Percentiles rank a stretch among this genome's conserved stretches.
Evolutionary conservation across 2,113 vertebrate genomes (phyloP).

Genomic region (Orcinus orca): DNA sequence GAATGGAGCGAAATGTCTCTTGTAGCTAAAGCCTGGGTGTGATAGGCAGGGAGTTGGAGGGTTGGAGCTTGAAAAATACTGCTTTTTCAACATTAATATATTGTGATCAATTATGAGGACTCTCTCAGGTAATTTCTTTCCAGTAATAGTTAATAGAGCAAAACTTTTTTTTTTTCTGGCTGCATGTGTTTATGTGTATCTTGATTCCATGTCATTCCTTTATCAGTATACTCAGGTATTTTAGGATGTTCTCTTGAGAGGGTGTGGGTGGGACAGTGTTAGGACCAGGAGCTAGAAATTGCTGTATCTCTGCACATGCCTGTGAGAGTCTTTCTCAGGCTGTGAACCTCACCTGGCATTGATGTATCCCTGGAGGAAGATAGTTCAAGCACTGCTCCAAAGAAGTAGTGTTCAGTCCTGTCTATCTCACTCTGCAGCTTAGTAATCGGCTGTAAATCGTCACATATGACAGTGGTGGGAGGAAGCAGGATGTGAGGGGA

Average conservation of each 20-base stretch:
- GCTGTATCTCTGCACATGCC: neutral
- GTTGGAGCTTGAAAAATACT: neutral
- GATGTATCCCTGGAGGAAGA: neutral
- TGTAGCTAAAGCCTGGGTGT: neutral
- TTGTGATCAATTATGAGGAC: neutral
- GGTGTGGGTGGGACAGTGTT: neutral
- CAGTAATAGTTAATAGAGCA: neutral
- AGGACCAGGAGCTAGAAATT: neutral
- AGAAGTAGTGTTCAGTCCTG: neutral
- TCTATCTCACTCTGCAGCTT: neutral
- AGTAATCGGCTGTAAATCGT: neutral
- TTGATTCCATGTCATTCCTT: neutral
- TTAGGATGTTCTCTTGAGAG: neutral
- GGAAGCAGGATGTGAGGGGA: neutral
- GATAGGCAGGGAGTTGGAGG: neutral
- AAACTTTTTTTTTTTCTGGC: neutral
- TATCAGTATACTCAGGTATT: neutral
- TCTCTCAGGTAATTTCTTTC: neutral
- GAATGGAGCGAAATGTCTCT: neutral
- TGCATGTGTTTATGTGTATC: neutral
- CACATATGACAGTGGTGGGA: neutral
- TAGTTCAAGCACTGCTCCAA: neutral
- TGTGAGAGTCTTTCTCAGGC: too few relatives aligned
- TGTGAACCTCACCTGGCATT: neutral
- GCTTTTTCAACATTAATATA: neutral